Percentiles rank a stretch among this genome's conserved stretches.
These are phyloP conservation scores for Ypsolopha sequella DNA, from an alignment of 2,888 invertebrate genomes.

Conservation along the genomic window DNA sequence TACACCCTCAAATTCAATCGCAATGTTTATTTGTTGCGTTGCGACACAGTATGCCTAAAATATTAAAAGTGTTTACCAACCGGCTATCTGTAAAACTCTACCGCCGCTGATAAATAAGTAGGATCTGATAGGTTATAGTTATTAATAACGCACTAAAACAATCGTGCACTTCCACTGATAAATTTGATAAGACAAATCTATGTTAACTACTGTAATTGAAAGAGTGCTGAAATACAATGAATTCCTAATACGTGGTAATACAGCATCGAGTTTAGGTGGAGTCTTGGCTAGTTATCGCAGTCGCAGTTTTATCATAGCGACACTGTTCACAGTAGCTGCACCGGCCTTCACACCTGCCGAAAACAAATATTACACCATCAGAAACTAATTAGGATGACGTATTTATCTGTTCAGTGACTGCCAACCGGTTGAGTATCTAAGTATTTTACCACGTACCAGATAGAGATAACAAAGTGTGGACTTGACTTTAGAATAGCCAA, in stretches of 20 bases:
- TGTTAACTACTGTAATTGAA: too few species aligned
- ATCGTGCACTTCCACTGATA: neutral
- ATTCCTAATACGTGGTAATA: too few species aligned
- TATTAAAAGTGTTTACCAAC: neutral
- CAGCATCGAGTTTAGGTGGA: too few species aligned
- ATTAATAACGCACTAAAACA: neutral
- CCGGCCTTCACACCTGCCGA: neutral
- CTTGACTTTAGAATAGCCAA: too few species aligned
- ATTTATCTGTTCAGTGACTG: neutral
- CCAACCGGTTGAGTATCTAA: too few species aligned
- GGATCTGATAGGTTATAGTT: neutral
- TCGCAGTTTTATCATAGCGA: too few species aligned
- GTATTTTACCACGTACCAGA: neutral
- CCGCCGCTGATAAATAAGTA: neutral
- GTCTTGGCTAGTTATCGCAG: too few species aligned
- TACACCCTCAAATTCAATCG: too few species aligned
- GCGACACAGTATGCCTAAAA: too few species aligned
- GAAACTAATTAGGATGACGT: neutral
- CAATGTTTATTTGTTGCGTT: too few species aligned
- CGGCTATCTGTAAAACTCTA: neutral
- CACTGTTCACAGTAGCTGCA: neutral
- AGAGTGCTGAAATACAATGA: too few species aligned
- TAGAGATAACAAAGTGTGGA: neutral
- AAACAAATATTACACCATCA: neutral
- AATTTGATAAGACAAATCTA: neutral